phyloP scores from a whole-genome alignment of 1,140 invertebrate genomes.

The Agrypnia vestita region DNA sequence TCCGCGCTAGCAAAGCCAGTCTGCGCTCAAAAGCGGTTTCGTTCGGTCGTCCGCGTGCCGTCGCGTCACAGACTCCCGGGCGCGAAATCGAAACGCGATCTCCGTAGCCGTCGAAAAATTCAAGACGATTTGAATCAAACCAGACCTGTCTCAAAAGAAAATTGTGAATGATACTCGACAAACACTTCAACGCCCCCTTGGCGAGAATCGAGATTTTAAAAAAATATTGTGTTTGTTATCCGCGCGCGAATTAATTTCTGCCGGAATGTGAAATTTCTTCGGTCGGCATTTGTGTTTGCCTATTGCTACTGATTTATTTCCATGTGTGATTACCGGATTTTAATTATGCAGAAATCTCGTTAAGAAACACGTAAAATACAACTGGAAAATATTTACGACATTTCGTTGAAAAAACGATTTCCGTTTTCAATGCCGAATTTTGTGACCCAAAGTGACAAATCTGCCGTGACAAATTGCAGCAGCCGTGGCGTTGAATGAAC shows the following conservation, averaged over 20 bases:
- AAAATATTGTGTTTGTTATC: not conserved
- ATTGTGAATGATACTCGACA: no score
- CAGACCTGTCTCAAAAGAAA: not conserved
- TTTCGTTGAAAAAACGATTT: not conserved
- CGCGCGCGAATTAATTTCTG: not conserved
- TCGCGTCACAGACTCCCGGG: not conserved
- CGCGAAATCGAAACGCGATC: conserved; percentile 12
- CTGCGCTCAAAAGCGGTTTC: conserved; percentile 5
- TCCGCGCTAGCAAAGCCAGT: conserved; percentile 14
- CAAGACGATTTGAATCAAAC: no score
- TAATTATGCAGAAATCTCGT: conserved; percentile 19
- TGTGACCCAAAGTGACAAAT: conserved; percentile 8
- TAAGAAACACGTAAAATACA: not conserved
- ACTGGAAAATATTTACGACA: not conserved
- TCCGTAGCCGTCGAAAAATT: not conserved
- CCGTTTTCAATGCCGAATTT: not conserved
- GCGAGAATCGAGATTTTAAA: no score
- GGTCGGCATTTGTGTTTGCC: not conserved
- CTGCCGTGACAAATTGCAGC: conserved; percentile 14
- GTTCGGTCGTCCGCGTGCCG: not conserved
- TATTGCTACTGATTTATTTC: not conserved
- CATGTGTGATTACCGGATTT: conserved; percentile 25
- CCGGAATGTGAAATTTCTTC: not conserved
- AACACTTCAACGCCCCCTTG: no score
- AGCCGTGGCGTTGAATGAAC: not conserved